Evolutionary conservation across 2,888 invertebrate genomes (phyloP), one percentile per base, ranked within the genome.

Genomic region (Fragum fragum): DNA sequence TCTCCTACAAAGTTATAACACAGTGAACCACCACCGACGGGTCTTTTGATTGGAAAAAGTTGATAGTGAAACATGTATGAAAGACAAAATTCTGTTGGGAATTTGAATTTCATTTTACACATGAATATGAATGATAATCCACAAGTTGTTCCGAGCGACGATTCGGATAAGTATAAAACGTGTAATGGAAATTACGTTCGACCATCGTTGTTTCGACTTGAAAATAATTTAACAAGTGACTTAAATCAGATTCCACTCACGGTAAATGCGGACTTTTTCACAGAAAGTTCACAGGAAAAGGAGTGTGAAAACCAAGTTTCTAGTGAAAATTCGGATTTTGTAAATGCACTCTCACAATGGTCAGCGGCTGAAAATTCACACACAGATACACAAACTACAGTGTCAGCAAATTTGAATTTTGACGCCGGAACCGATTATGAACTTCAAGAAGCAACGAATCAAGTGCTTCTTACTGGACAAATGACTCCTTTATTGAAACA

Each of bases 401-500:
- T 42, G 42, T 21, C 42, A 9, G 63, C 16, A 23, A 18, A 53
- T 32, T 66, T 66, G 9, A 16, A 23, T 32, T 66, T 73, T 29
- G 61, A 74, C 21, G 79, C 79, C 16, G 57, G 63, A 7, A 42
- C n/a, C 21, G 36, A 66, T 26, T 21, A 21, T 14, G 57, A 74
- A 2, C 66, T 81, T 39, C 52, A 42, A 23, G 76, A 79, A 21
- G 78, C 74, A 0, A 75, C 76, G 9, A 52, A 59, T 18, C 47
- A 61, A 28, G 78, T 82, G 0, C 16, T 81, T 7, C 42, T 55
- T 14, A 72, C 53, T n/a, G 80, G 82, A 6, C 63, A 47, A n/a
- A 59, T 87, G 23, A 70, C 70, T 18, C 85, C 87, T 0, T 59
- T 84, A 26, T 76, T 87, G 9, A 87, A 87, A 42, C 82, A 87